Conservation (phyloP, 2,797 vertebrate genomes). For the Crocidura indochinensis region DNA sequence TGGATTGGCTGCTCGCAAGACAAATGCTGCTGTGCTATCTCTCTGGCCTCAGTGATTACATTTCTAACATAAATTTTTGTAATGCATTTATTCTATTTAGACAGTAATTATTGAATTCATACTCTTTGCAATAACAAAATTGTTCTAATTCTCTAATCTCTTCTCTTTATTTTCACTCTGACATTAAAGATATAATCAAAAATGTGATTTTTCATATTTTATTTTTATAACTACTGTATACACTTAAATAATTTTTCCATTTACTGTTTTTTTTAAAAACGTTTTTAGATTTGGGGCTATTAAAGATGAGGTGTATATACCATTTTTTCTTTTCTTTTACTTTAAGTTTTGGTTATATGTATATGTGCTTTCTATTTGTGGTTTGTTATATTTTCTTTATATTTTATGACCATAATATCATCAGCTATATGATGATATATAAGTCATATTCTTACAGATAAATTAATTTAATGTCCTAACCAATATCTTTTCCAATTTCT, state of each 20-base stretch:
- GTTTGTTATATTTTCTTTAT: slow-evolving; percentile 47
- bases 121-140: slow-evolving; percentile 49
- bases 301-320: neutral
- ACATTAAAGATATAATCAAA: neutral
- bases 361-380: slow-evolving; percentile 54
- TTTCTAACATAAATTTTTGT: slow-evolving; percentile 26
- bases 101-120: slow-evolving; percentile 15
- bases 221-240: neutral
- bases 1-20: too few species aligned
- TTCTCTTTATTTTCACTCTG: slow-evolving; percentile 26
- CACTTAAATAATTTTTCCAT: neutral
- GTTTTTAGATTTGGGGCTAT: neutral
- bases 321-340: neutral
- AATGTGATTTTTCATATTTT: neutral
- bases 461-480: slow-evolving; percentile 14
- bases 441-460: neutral
- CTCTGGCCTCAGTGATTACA: slow-evolving; percentile 37
- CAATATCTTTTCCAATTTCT: neutral
- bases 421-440: neutral
- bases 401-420: slow-evolving; percentile 17
- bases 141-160: neutral
- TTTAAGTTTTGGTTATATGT: neutral
- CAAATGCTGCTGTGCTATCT: too few species aligned
- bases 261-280: too few species aligned
- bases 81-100: neutral